A percentile compares a stretch with the other conserved stretches of the same genome.
These are phyloP conservation scores for Ctenosaura bakeri DNA, from an alignment of 2,797 vertebrate genomes.

Conservation along the genomic window DNA sequence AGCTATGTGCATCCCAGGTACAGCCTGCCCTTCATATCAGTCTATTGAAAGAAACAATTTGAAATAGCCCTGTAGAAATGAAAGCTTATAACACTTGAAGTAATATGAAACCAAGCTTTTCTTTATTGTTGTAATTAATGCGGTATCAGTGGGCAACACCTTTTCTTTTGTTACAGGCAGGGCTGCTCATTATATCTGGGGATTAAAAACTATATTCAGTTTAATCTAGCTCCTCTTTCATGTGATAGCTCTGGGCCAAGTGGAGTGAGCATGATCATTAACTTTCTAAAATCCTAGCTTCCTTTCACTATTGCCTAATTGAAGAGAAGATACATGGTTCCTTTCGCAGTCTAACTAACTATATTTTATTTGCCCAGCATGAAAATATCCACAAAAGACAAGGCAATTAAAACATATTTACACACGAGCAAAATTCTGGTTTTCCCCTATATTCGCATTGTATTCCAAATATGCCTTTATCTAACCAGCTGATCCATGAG, in stretches of 20 bases:
- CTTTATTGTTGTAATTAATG: constrained; percentile 28
- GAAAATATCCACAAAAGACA: constrained; percentile 18
- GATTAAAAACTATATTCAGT: constrained; percentile 24
- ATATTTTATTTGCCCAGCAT: constrained; percentile 21
- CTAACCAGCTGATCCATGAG: background rate
- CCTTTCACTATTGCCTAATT: background rate
- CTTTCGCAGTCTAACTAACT: background rate
- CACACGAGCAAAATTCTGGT: background rate
- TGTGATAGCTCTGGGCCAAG: constrained; percentile 33
- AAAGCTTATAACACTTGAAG: constrained; percentile 5
- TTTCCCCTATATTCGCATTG: constrained; percentile 5
- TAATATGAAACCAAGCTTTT: constrained; percentile 12
- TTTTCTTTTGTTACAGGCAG: constrained; percentile 20
- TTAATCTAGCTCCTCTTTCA: constrained; percentile 42
- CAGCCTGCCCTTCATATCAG: background rate
- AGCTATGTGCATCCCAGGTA: background rate
- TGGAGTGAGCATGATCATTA: constrained; percentile 39
- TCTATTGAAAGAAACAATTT: constrained; percentile 9
- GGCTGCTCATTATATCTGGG: constrained; percentile 36
- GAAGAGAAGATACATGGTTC: background rate
- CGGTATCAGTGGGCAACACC: constrained; percentile 22
- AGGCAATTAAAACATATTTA: background rate
- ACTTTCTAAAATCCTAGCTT: constrained; percentile 30
- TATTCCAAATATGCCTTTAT: constrained; percentile 19
- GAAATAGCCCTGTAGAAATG: constrained; percentile 14